phyloP scores from a whole-genome alignment of 2,888 invertebrate species.

The Cephus nigrinus region DNA sequence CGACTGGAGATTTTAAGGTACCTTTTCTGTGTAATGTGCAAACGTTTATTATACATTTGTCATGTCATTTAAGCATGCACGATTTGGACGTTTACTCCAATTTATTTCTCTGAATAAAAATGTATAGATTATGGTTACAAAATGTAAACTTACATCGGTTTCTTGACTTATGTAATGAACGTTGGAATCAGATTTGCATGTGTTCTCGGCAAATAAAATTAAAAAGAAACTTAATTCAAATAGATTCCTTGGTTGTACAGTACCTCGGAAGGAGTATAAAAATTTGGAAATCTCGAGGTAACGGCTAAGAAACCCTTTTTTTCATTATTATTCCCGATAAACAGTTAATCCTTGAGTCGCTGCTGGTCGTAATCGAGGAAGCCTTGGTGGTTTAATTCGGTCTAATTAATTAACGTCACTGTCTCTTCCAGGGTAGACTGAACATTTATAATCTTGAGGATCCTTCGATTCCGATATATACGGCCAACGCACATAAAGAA shows the following conservation, averaged over 20 bases:
- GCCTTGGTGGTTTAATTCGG: background rate
- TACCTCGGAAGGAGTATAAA: background rate
- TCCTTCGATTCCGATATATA: constrained; percentile 78
- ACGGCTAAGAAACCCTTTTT: background rate
- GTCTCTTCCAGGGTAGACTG: constrained; percentile 70
- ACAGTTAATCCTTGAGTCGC: background rate
- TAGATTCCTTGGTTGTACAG: background rate
- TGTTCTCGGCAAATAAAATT: too few species aligned
- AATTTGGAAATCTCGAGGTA: background rate
- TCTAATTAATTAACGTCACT: background rate
- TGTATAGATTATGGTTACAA: background rate
- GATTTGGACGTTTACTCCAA: background rate
- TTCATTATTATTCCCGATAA: background rate
- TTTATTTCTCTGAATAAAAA: background rate
- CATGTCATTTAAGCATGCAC: background rate
- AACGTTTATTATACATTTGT: background rate
- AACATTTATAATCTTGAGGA: constrained; percentile 75
- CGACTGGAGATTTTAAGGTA: constrained; percentile 86
- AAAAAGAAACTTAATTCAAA: background rate
- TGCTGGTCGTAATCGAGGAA: background rate
- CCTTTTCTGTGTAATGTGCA: background rate
- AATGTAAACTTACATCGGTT: background rate
- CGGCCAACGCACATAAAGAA: constrained; percentile 82
- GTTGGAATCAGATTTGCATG: background rate
- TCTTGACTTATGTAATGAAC: background rate